Percentiles rank a stretch among this genome's conserved stretches.
phyloP scores from a whole-genome alignment of 2,888 invertebrate genomes.

The Drosophila algonquin region DNA sequence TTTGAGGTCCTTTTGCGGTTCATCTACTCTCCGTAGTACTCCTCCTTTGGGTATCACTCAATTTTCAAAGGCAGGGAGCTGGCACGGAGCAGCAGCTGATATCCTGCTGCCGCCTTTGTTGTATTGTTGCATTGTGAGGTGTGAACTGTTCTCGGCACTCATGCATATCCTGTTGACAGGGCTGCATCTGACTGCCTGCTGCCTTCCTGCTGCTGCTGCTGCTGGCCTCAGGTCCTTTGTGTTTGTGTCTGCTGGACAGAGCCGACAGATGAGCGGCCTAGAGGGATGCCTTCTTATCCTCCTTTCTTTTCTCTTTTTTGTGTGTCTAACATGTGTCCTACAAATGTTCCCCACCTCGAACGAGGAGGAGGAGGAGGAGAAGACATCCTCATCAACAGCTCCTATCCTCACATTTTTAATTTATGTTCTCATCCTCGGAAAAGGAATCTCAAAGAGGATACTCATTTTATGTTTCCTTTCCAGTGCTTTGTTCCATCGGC shows the following conservation, averaged over 20 bases:
- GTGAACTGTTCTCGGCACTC: slow-evolving; percentile 79
- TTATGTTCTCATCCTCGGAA: slow-evolving; percentile 57
- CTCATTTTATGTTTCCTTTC: slow-evolving; percentile 1
- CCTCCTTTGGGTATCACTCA: slow-evolving; percentile 53
- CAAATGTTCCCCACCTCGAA: slow-evolving; percentile 60
- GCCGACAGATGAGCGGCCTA: slow-evolving; percentile 2
- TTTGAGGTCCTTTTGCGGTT: slow-evolving; percentile 63
- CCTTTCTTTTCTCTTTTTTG: slow-evolving; percentile 6
- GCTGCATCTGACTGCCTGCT: slow-evolving; percentile 47
- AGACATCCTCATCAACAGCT: slow-evolving; percentile 50
- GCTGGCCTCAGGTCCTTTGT: slow-evolving; percentile 70
- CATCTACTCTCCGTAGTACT: slow-evolving; percentile 22
- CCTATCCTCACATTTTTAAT: slow-evolving; percentile 63
- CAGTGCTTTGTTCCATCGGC: slow-evolving; percentile 7
- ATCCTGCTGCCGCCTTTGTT: slow-evolving; percentile 56
- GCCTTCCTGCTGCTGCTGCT: slow-evolving; percentile 44
- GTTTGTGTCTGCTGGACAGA: slow-evolving; percentile 54
- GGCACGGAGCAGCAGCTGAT: slow-evolving; percentile 60
- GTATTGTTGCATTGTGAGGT: slow-evolving; percentile 71
- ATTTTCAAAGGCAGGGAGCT: slow-evolving; percentile 35
- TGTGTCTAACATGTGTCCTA: slow-evolving; percentile 70
- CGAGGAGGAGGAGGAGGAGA: slow-evolving; percentile 22
- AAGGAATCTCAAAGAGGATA: slow-evolving; percentile 1
- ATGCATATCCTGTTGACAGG: slow-evolving; percentile 81
- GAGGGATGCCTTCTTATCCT: slow-evolving; percentile 50